Conservation (phyloP, 2,797 vertebrate genomes). For the Chromis chromis region DNA sequence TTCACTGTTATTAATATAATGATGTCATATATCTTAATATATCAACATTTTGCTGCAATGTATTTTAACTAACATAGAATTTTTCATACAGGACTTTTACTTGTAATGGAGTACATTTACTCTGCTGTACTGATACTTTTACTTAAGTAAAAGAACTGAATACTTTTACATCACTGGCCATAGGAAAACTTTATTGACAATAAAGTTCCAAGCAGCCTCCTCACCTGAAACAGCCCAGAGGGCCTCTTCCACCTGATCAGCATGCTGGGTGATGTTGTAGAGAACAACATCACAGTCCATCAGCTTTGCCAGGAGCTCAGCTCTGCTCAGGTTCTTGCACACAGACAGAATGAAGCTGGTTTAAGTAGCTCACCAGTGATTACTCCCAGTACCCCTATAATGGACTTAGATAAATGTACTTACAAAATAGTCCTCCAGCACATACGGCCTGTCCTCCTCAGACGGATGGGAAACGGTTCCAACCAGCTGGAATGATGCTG, state of each 20-base stretch:
- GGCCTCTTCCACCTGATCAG: conserved; percentile 88
- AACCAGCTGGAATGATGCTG: conserved; percentile 84
- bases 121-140: too few relatives aligned
- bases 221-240: conserved; percentile 90
- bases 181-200: too few relatives aligned
- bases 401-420: conserved; percentile 55
- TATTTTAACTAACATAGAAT: too few relatives aligned
- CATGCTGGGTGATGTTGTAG: conserved; percentile 90
- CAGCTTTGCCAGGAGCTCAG: conserved; percentile 85
- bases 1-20: too few relatives aligned
- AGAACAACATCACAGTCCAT: conserved; percentile 89
- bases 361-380: neutral
- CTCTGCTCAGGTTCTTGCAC: conserved; percentile 76
- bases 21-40: too few relatives aligned
- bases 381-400: neutral
- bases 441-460: conserved; percentile 54
- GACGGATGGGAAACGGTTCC: conserved; percentile 83
- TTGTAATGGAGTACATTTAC: too few relatives aligned
- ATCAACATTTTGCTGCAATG: too few relatives aligned
- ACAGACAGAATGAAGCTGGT: neutral
- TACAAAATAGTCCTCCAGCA: conserved; percentile 85
- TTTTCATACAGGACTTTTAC: too few relatives aligned
- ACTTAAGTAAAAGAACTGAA: too few relatives aligned
- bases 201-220: neutral
- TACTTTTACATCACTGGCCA: too few relatives aligned